Base-by-base conservation (phyloP, 2,888 invertebrate species). In the Psylliodes chrysocephalus region DNA sequence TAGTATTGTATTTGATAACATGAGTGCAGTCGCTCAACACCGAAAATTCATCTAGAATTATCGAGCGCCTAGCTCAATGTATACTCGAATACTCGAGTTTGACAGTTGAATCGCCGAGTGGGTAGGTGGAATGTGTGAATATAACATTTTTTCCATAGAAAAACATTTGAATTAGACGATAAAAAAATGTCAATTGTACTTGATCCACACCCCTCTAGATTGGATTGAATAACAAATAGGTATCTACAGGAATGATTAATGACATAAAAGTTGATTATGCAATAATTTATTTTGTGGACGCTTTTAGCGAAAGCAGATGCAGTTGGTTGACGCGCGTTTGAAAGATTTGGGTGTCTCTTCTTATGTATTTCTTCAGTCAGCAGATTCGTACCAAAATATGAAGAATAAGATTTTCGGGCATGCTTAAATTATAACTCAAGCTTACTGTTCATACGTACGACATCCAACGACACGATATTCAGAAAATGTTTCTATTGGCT, bases 81-180 rank as follows among this genome's bases (percentile, higher is more conserved):
- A 47, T 47, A 46, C 46, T 14, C 6, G 42, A 18, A 25, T 28
- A 52, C 19, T 22, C 4, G 17, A 40, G 40, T 53, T 44, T 51
- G 60, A 60, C 60, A 51, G 46, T 17, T 60, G 60, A 60, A 60
- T 60, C 53, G 53, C 17, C 8, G 60, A 53, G 60, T 60, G 53
- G 60, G 60, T 42, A 52, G 53, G 44, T 40, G 60, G 53, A 60
- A 60, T 60, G 53, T 30, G 60, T 60, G 60, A 54, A 54, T 54
- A 54, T 35, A 46, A 33, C 22, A 46, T 60, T 53, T 60, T 60
- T 60, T 57, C 19, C 15, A 47, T 33, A 22, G 10, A 25, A 47
- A 33, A 46, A 28, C 30, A 12, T 30, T 44, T 19, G 18, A 28
- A 60, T 44, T 52, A 30, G 18, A 33, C 12, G 35, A 25, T 25